Percentiles rank a stretch among this genome's conserved stretches.
These are phyloP conservation scores for Sinosuthora webbiana DNA, from an alignment of 2,113 vertebrate genomes.

Conservation along the genomic window DNA sequence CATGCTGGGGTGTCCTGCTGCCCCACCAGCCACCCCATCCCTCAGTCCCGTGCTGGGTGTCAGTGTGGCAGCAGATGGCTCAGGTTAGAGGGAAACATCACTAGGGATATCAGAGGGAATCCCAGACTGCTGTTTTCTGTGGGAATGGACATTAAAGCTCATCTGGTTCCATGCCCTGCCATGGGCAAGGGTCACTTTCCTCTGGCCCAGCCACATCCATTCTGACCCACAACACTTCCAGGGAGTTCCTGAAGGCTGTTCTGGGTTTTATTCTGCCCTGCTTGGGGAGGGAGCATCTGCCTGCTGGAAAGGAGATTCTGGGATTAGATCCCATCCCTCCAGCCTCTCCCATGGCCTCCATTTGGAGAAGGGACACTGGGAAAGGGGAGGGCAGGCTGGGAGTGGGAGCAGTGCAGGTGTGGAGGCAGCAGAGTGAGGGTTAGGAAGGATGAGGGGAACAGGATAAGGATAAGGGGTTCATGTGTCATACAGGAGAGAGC, in stretches of 20 bases:
- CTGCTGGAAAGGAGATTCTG: neutral
- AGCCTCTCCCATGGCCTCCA: no score
- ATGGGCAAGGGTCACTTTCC: neutral
- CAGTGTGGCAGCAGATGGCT: fast-evolving
- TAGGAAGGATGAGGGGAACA: neutral
- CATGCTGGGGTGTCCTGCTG: neutral
- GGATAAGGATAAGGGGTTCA: neutral
- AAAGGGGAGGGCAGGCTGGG: neutral
- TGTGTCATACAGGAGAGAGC: fast-evolving
- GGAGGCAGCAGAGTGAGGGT: neutral
- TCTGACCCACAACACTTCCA: neutral
- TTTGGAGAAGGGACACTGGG: neutral
- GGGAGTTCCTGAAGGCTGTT: neutral
- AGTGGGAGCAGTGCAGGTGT: neutral
- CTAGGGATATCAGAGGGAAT: no score
- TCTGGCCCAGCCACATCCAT: neutral
- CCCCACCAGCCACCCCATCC: neutral
- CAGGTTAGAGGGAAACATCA: neutral
- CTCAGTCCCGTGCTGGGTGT: neutral
- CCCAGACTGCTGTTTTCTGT: neutral
- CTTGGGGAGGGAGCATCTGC: neutral
- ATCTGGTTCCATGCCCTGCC: neutral
- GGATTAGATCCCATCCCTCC: neutral
- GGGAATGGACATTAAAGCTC: neutral
- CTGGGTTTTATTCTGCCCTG: neutral